A percentile compares a stretch with the other conserved stretches of the same genome.
Evolutionary conservation across 2,797 vertebrate species (phyloP).

Genomic region (Clarias platycephalus): DNA sequence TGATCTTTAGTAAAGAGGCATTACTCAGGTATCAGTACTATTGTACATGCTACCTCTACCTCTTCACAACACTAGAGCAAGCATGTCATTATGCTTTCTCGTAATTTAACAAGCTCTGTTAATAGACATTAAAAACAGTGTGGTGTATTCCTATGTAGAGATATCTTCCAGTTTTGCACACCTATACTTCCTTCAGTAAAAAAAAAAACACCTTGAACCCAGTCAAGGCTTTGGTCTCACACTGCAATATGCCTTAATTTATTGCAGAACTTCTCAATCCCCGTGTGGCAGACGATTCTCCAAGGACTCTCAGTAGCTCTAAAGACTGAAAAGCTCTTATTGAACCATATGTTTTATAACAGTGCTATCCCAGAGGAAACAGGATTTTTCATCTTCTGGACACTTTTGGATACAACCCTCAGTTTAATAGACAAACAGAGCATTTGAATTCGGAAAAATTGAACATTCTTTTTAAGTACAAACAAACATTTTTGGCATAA

Average conservation of each 20-base stretch:
- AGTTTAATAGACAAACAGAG: neutral
- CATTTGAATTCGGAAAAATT: neutral
- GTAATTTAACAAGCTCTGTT: neutral
- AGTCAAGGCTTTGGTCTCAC: neutral
- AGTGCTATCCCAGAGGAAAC: neutral
- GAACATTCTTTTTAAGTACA: neutral
- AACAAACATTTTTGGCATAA: neutral
- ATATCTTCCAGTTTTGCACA: neutral
- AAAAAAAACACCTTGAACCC: neutral
- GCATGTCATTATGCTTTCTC: neutral
- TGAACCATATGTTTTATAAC: neutral
- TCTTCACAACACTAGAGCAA: neutral
- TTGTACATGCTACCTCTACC: neutral
- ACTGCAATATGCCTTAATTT: neutral
- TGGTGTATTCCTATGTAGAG: neutral
- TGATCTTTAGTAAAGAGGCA: neutral
- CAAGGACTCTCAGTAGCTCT: neutral
- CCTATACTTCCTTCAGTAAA: neutral
- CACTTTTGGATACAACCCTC: neutral
- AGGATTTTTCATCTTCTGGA: neutral
- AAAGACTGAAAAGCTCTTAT: neutral
- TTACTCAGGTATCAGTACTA: neutral
- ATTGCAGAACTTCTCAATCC: neutral
- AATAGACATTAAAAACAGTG: neutral
- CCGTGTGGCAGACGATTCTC: conserved; percentile 2